Percentiles rank a stretch among this genome's conserved stretches.
phyloP scores from a whole-genome alignment of 92 coral and sea anemone genomes.

The Porites divaricata region DNA sequence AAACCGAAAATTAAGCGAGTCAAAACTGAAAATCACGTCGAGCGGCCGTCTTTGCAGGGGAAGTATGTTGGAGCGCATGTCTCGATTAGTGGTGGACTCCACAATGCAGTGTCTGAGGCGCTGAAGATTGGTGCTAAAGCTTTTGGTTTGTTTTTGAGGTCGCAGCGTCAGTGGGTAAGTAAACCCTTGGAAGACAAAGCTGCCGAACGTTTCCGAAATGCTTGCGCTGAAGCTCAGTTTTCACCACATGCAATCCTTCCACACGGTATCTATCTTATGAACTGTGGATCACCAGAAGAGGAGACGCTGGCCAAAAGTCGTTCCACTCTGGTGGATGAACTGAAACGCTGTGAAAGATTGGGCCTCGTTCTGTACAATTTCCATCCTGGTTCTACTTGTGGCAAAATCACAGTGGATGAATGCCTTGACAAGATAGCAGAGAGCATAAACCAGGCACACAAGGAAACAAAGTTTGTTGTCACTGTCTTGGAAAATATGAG shows the following conservation, averaged over 20 bases:
- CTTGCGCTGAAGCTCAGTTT: conserved; percentile 70
- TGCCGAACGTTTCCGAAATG: conserved; percentile 75
- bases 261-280: conserved; percentile 94
- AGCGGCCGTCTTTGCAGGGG: conserved; percentile 15
- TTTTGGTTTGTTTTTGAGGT: conserved; percentile 85
- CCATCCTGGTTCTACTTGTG: conserved; percentile 97
- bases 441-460: conserved; percentile 90
- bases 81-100: conserved; percentile 85
- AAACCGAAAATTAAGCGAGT: conserved; percentile 19
- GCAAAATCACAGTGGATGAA: conserved; percentile 85
- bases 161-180: conserved; percentile 89
- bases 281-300: conserved; percentile 93
- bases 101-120: conserved; percentile 83
- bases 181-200: conserved; percentile 79
- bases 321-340: conserved; percentile 83
- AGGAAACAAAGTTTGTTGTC: conserved; percentile 78
- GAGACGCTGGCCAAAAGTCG: conserved; percentile 91
- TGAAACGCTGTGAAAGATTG: conserved; percentile 88
- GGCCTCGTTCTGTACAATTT: conserved; percentile 88
- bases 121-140: conserved; percentile 88
- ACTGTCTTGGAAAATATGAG: conserved; percentile 95
- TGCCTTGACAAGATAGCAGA: conserved; percentile 86
- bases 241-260: conserved; percentile 84
- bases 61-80: conserved; percentile 94
- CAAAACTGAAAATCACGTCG: not conserved